Conservation (phyloP, 2,113 vertebrate species). For the Python bivittatus region DNA sequence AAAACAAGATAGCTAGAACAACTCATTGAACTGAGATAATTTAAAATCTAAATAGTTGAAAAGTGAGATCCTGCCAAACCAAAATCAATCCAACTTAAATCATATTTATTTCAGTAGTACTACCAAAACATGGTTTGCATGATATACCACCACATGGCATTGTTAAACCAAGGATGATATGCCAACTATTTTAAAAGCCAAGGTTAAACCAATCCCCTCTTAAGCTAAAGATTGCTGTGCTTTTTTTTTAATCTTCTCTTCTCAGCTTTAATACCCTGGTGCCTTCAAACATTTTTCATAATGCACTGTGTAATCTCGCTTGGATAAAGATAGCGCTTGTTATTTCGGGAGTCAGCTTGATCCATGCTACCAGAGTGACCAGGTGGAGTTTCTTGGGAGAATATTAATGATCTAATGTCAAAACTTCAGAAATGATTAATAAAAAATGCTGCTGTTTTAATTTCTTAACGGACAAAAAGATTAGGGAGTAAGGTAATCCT, state of each 20-base stretch:
- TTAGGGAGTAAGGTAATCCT: neutral
- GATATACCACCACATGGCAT: too few species aligned
- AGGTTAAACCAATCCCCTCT: constrained; percentile 24
- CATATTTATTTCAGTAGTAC: too few species aligned
- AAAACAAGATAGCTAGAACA: neutral
- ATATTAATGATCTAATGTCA: constrained; percentile 30
- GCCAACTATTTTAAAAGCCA: constrained; percentile 1
- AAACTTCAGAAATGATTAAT: constrained; percentile 48
- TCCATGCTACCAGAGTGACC: constrained; percentile 24
- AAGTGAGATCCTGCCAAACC: too few species aligned
- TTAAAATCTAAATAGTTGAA: neutral
- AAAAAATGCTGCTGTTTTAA: constrained; percentile 42
- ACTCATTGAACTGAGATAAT: neutral
- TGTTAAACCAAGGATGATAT: too few species aligned
- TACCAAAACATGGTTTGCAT: too few species aligned
- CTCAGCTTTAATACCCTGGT: neutral
- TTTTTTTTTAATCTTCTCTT: constrained; percentile 26
- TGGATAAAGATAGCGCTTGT: constrained; percentile 6
- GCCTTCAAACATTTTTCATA: constrained; percentile 32
- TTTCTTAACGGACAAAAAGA: constrained; percentile 26
- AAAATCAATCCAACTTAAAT: too few species aligned
- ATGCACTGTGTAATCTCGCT: neutral
- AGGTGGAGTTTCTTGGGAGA: constrained; percentile 22
- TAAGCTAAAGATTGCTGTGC: constrained; percentile 24
- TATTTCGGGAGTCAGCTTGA: neutral